phyloP scores from a whole-genome alignment of 1,140 invertebrate genomes.

The Drosophila dunni region DNA sequence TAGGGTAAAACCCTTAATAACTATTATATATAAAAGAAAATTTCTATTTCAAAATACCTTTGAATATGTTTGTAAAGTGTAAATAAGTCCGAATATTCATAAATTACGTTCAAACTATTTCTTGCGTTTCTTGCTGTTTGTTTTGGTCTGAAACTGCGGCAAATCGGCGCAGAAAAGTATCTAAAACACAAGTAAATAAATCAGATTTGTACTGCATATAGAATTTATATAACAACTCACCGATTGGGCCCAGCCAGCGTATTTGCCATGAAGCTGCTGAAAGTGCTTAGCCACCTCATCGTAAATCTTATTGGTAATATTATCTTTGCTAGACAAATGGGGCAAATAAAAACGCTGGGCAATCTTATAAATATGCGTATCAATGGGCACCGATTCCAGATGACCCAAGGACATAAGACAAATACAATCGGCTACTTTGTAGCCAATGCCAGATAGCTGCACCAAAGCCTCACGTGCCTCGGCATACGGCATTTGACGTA shows the following conservation, averaged over 20 bases:
- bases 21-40: no score
- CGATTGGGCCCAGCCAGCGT: conserved; percentile 98
- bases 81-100: not conserved
- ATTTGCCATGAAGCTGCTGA: conserved; percentile 91
- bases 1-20: no score
- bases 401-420: conserved; percentile 98
- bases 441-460: conserved; percentile 93
- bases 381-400: conserved; percentile 95
- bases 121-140: conserved; percentile 36
- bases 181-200: conserved; percentile 79
- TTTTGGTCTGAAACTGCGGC: conserved; percentile 87
- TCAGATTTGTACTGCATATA: not conserved
- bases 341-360: conserved; percentile 93
- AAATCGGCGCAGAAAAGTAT: conserved; percentile 91
- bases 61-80: no score
- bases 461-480: conserved; percentile 91
- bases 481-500: conserved; percentile 89
- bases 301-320: conserved; percentile 93
- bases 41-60: no score
- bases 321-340: conserved; percentile 91
- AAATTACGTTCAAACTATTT: not conserved
- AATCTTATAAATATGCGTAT: conserved; percentile 98
- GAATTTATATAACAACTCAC: conserved; percentile 86
- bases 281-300: conserved; percentile 94
- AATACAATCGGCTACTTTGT: conserved; percentile 99